Percentiles rank a stretch among this genome's conserved stretches.
Conservation (phyloP, 2,113 vertebrate genomes). For the Dermatemys mawii region DNA sequence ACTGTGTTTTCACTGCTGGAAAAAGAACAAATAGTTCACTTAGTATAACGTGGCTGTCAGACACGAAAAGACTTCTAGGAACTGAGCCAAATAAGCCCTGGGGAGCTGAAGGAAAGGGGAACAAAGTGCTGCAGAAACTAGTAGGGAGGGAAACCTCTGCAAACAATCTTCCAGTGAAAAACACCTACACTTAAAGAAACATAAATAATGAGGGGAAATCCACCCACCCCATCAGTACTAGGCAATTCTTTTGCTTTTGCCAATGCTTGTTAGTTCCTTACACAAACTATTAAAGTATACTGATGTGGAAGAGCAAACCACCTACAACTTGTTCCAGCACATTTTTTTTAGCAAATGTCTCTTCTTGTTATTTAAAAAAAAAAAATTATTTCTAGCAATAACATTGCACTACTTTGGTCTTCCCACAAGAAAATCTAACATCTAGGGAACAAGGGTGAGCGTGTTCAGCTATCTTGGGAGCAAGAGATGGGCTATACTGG, state of each 20-base stretch:
- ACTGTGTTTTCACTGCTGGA: neutral
- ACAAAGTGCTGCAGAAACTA: neutral
- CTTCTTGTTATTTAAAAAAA: neutral
- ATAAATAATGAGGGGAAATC: neutral
- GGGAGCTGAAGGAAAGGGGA: neutral
- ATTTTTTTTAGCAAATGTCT: neutral
- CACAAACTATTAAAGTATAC: neutral
- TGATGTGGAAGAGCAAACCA: neutral
- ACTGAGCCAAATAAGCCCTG: neutral
- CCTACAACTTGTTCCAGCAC: neutral
- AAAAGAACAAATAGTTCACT: slow-evolving; percentile 47
- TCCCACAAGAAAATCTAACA: neutral
- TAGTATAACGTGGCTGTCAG: neutral
- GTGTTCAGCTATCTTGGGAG: rapidly evolving
- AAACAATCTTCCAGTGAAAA: neutral
- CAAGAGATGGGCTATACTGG: neutral
- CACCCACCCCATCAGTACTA: neutral
- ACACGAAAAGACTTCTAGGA: neutral
- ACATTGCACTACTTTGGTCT: neutral
- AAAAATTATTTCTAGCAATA: neutral
- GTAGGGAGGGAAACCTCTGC: neutral
- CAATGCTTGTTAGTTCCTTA: neutral
- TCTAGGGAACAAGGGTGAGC: neutral
- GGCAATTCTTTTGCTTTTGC: neutral
- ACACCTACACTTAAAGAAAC: neutral